Conservation (phyloP, 2,113 vertebrate genomes). For the Aspidoscelis tigris region DNA sequence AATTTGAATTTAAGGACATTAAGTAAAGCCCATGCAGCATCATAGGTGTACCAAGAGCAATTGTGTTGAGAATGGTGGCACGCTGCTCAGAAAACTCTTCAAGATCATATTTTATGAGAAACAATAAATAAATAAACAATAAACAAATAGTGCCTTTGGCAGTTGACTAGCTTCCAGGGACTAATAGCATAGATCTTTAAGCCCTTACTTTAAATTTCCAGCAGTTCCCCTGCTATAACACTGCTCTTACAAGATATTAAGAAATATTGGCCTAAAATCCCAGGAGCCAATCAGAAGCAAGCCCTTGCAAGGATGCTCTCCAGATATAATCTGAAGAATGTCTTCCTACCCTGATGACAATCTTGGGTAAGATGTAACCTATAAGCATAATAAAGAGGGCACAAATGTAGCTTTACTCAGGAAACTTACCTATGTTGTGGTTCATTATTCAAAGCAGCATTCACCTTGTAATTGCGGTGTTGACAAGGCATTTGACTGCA, state of each 20-base stretch:
- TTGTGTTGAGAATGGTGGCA: too few species aligned
- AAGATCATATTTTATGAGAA: too few species aligned
- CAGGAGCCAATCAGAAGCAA: background rate
- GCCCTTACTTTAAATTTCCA: background rate
- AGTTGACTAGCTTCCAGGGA: background rate
- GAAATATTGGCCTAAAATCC: background rate
- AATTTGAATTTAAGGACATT: too few species aligned
- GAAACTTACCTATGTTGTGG: background rate
- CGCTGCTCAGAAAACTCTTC: too few species aligned
- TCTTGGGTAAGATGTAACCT: background rate
- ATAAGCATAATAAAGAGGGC: background rate
- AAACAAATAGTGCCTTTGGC: too few species aligned
- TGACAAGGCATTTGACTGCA: slow-evolving; percentile 1
- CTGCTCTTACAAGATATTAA: background rate
- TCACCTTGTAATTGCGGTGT: background rate
- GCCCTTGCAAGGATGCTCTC: too few species aligned
- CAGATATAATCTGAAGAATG: too few species aligned
- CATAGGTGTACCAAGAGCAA: too few species aligned
- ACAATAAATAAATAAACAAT: too few species aligned
- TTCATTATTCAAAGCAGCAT: background rate
- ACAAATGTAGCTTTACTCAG: background rate
- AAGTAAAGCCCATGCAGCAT: background rate
- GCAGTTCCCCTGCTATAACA: background rate
- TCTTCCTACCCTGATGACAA: background rate
- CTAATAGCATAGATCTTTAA: background rate